Percentiles rank a stretch among this genome's conserved stretches.
Evolutionary conservation across 2,113 vertebrate genomes (phyloP).

Genomic region (Puffinus mauretanicus): DNA sequence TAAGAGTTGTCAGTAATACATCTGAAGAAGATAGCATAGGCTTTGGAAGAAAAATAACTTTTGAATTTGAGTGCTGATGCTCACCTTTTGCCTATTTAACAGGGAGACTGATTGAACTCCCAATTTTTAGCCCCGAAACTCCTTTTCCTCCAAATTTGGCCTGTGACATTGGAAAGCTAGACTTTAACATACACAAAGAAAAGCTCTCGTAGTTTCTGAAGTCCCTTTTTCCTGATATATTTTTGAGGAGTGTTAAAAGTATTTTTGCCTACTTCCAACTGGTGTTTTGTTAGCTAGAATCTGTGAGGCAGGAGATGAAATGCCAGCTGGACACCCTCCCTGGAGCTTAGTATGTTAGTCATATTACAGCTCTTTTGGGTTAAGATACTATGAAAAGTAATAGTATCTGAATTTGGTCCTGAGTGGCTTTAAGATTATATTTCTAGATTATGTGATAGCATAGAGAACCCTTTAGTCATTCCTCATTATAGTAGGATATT

Average conservation of each 20-base stretch:
- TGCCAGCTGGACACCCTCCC: not conserved
- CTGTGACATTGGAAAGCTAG: not conserved
- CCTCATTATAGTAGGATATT: not conserved
- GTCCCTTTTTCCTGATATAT: not conserved
- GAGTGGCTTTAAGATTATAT: not conserved
- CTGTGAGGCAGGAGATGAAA: not conserved
- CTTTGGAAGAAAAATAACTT: not conserved
- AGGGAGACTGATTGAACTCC: not conserved
- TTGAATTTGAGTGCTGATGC: not conserved
- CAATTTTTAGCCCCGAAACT: not conserved
- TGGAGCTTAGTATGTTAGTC: not conserved
- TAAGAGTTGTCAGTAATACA: not conserved
- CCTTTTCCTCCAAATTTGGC: not conserved
- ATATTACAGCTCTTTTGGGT: not conserved
- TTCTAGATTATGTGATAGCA: not conserved
- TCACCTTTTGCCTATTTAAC: not conserved
- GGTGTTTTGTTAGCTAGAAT: not conserved
- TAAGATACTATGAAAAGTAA: not conserved
- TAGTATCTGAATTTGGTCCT: not conserved
- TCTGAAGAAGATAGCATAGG: not conserved
- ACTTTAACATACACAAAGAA: not conserved
- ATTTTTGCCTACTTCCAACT: not conserved
- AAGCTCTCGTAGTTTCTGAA: not conserved
- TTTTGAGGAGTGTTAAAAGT: not conserved
- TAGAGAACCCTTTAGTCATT: not conserved